These are phyloP conservation scores for Dryadula phaetusa DNA, from an alignment of 2,888 invertebrate species.

Conservation along the genomic window DNA sequence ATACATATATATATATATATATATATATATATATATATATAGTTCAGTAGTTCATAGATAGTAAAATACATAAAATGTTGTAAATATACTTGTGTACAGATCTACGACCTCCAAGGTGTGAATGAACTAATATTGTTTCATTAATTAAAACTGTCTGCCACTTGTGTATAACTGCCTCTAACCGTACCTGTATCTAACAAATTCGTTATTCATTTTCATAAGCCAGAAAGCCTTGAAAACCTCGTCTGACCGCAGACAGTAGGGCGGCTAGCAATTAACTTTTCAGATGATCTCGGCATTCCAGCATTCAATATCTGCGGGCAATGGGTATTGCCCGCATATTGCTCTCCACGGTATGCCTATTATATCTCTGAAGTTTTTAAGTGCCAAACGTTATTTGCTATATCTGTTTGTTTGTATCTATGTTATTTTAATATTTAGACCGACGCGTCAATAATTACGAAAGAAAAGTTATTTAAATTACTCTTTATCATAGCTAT, in stretches of 20 bases:
- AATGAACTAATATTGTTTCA: not conserved
- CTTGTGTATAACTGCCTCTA: not conserved
- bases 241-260: conserved; percentile 36
- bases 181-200: conserved; percentile 19
- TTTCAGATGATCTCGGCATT: conserved; percentile 33
- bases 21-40: too few relatives aligned
- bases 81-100: too few relatives aligned
- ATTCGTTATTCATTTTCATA: conserved; percentile 35
- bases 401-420: not conserved
- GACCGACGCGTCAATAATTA: too few relatives aligned
- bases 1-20: too few relatives aligned
- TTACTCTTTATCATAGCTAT: not conserved
- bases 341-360: conserved; percentile 6
- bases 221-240: conserved; percentile 26
- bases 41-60: too few relatives aligned
- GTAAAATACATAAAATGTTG: too few relatives aligned
- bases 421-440: too few relatives aligned
- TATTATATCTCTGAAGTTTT: not conserved
- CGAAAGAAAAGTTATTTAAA: not conserved
- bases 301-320: conserved; percentile 23
- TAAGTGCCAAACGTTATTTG: not conserved
- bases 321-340: conserved; percentile 21
- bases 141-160: conserved; percentile 1
- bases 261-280: conserved; percentile 43
- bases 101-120: not conserved